Conservation (phyloP, 2,797 vertebrate species). For the Paedocypris micromegethes region DNA sequence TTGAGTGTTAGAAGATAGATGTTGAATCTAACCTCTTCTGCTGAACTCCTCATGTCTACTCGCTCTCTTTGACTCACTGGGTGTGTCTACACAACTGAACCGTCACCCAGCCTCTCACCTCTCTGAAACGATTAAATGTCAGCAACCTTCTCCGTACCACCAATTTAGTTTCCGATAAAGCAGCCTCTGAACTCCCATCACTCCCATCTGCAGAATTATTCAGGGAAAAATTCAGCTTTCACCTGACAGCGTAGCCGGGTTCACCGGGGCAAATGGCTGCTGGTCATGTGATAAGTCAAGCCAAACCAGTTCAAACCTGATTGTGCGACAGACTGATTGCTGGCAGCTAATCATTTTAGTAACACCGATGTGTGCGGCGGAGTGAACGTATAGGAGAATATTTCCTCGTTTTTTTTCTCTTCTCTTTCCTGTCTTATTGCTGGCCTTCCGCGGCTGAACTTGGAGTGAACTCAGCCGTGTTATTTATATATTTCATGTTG, state of each 20-base stretch:
- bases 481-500: constrained; percentile 48
- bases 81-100: constrained; percentile 46
- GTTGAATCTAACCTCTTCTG: constrained; percentile 58
- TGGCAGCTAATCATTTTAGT: constrained; percentile 75
- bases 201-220: constrained; percentile 74
- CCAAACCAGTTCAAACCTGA: constrained; percentile 72
- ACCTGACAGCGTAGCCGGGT: constrained; percentile 63
- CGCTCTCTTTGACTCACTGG: constrained; percentile 42
- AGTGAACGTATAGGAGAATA: constrained; percentile 31
- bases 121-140: constrained; percentile 75
- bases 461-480: constrained; percentile 49
- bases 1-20: constrained; percentile 57
- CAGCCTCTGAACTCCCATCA: constrained; percentile 68
- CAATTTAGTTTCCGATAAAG: constrained; percentile 69
- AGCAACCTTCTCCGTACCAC: constrained; percentile 55
- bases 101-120: constrained; percentile 53
- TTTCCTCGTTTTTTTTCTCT: constrained; percentile 29
- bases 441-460: constrained; percentile 55
- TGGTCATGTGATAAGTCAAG: constrained; percentile 70
- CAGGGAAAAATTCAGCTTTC: constrained; percentile 65
- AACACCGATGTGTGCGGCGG: constrained; percentile 58
- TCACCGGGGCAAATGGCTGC: constrained; percentile 57
- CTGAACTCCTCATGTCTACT: constrained; percentile 71
- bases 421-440: constrained; percentile 44
- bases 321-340: constrained; percentile 64